These are phyloP conservation scores for Dreissena polymorpha DNA, from an alignment of 1,140 invertebrate genomes.

Conservation along the genomic window DNA sequence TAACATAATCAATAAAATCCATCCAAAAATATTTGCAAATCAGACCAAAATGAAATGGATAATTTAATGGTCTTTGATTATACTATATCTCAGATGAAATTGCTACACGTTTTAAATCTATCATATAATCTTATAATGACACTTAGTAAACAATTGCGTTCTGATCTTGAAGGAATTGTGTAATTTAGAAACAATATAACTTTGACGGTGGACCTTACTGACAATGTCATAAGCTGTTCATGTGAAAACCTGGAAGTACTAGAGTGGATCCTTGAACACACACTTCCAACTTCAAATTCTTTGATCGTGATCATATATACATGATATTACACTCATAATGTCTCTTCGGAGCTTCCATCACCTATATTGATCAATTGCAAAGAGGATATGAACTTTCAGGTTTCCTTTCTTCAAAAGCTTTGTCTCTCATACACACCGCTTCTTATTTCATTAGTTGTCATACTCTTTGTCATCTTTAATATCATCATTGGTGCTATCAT, in stretches of 20 bases:
- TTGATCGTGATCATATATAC: not conserved
- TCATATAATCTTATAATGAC: not conserved
- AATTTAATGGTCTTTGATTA: constrained; percentile 15
- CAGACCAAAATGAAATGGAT: constrained; percentile 19
- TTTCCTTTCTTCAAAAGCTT: not conserved
- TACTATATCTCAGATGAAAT: constrained; percentile 5
- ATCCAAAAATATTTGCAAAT: not conserved
- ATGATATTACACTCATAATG: too few species aligned
- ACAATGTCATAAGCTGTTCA: constrained; percentile 7
- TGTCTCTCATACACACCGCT: constrained; percentile 9
- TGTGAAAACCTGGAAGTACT: constrained; percentile 17
- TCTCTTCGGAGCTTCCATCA: not conserved
- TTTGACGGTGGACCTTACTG: constrained; percentile 13
- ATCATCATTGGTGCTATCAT: not conserved
- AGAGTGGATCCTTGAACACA: constrained; percentile 1
- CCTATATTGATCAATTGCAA: not conserved
- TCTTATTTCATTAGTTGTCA: not conserved
- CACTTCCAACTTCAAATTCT: not conserved
- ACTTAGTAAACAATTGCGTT: not conserved
- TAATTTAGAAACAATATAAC: not conserved
- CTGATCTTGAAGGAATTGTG: not conserved
- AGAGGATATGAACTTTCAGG: not conserved
- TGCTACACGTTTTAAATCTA: constrained; percentile 5
- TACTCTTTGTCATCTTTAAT: not conserved
- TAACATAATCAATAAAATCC: not conserved